phyloP scores from a whole-genome alignment of 2,888 invertebrate genomes.

The Peribatodes rhomboidaria region DNA sequence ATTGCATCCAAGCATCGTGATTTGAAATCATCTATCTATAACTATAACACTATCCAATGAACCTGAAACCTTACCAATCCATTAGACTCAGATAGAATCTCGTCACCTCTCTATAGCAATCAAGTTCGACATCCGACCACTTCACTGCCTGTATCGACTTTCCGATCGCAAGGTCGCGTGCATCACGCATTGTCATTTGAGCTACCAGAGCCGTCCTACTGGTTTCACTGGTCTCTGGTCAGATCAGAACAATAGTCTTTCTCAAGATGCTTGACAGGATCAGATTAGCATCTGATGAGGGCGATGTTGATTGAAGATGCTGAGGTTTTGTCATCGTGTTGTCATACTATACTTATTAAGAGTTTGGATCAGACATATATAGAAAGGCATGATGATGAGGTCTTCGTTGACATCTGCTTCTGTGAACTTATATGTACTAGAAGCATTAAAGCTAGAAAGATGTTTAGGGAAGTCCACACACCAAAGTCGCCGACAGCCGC shows the following conservation, averaged over 20 bases:
- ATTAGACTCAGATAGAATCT: conserved; percentile 22
- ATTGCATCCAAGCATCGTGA: too few species aligned
- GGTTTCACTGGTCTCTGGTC: conserved; percentile 42
- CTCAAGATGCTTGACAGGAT: conserved; percentile 27
- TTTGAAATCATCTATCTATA: neutral
- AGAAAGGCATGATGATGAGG: too few species aligned
- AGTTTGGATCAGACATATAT: too few species aligned
- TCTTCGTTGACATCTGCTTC: too few species aligned
- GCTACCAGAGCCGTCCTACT: conserved; percentile 13
- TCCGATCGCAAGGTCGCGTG: conserved; percentile 51
- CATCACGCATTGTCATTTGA: conserved; percentile 55
- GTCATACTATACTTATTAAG: neutral
- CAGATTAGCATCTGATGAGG: conserved; percentile 17
- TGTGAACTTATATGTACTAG: too few species aligned
- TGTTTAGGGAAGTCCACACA: too few species aligned
- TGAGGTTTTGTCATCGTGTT: neutral
- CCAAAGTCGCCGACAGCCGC: too few species aligned
- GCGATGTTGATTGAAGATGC: conserved; percentile 8
- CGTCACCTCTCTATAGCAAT: conserved; percentile 26
- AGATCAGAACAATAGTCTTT: conserved; percentile 44
- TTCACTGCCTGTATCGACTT: conserved; percentile 14
- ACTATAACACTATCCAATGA: conserved; percentile 16
- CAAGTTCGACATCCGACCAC: conserved; percentile 22
- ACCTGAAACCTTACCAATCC: conserved; percentile 22
- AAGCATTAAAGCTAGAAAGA: too few species aligned